A percentile compares a stretch with the other conserved stretches of the same genome.
Conservation (phyloP, 1,140 invertebrate genomes). For the Plutomurus gul region DNA sequence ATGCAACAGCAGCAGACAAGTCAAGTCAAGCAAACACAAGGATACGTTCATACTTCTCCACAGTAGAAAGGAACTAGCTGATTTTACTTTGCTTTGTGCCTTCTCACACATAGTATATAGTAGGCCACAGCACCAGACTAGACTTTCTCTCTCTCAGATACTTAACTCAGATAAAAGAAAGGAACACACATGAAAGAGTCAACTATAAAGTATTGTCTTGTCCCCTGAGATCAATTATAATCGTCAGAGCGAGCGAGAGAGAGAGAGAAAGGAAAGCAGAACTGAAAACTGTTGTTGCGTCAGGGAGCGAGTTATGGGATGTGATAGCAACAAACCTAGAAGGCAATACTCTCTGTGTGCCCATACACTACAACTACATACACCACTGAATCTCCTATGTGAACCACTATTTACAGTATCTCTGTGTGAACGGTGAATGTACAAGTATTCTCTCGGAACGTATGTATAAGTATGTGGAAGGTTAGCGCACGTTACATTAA, state of each 20-base stretch:
- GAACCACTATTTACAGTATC: too few relatives aligned
- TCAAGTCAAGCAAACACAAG: neutral
- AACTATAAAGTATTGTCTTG: conserved; percentile 16
- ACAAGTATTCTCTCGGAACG: neutral
- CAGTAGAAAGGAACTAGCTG: too few relatives aligned
- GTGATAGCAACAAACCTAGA: neutral
- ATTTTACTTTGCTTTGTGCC: too few relatives aligned
- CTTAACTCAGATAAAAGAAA: neutral
- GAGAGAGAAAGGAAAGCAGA: conserved; percentile 5
- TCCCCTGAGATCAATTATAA: conserved; percentile 27
- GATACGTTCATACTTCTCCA: neutral
- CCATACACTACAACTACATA: neutral
- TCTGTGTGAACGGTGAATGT: neutral
- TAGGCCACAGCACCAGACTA: neutral
- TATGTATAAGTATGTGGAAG: neutral
- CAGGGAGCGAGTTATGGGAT: conserved; percentile 4
- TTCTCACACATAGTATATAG: too few relatives aligned
- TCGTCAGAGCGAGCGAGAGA: conserved; percentile 15
- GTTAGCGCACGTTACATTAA: neutral
- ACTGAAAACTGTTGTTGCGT: conserved; percentile 26
- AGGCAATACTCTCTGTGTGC: neutral
- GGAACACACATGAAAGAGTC: conserved; percentile 11
- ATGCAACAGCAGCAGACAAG: conserved; percentile 13
- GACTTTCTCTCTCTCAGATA: neutral
- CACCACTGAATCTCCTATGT: too few relatives aligned